Percentiles rank a stretch among this genome's conserved stretches.
Evolutionary conservation across 2,888 invertebrate genomes (phyloP).

Genomic region (Hypselothyrea guttata): DNA sequence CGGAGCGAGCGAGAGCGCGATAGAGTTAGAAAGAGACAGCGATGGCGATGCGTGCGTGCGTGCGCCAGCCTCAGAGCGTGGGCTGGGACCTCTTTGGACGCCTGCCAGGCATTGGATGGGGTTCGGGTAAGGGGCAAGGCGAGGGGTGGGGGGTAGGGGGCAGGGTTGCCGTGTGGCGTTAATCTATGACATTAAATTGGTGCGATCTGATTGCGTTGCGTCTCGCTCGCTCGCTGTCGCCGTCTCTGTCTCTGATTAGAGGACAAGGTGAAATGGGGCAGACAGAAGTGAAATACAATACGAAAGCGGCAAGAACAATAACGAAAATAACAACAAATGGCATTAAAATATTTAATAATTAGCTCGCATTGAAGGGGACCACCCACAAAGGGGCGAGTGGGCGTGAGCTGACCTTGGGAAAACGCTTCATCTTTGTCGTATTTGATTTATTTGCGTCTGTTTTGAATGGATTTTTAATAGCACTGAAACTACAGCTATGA

Average conservation of each 20-base stretch:
- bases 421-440: not conserved
- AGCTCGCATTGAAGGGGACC: slow-evolving; percentile 4
- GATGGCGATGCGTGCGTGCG: slow-evolving; percentile 36
- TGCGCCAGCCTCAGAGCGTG: slow-evolving; percentile 54
- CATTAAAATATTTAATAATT: slow-evolving; percentile 27
- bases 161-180: slow-evolving; percentile 34
- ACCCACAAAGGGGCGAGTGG: slow-evolving; percentile 2
- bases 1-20: too few relatives aligned
- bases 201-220: slow-evolving; percentile 57
- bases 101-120: slow-evolving; percentile 37
- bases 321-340: not conserved
- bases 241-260: slow-evolving; percentile 28
- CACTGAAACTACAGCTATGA: too few relatives aligned
- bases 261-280: slow-evolving; percentile 29
- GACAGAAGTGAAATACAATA: slow-evolving; percentile 15
- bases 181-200: slow-evolving; percentile 48
- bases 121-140: not conserved
- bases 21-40: too few relatives aligned
- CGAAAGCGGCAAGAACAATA: slow-evolving; percentile 5
- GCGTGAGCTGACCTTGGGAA: not conserved
- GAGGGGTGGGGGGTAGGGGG: not conserved
- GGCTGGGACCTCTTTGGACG: slow-evolving; percentile 54
- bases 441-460: too few relatives aligned
- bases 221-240: too few relatives aligned
- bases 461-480: too few relatives aligned